Evolutionary conservation across 2,113 vertebrate genomes (phyloP).

Genomic region (Centropristis striata): DNA sequence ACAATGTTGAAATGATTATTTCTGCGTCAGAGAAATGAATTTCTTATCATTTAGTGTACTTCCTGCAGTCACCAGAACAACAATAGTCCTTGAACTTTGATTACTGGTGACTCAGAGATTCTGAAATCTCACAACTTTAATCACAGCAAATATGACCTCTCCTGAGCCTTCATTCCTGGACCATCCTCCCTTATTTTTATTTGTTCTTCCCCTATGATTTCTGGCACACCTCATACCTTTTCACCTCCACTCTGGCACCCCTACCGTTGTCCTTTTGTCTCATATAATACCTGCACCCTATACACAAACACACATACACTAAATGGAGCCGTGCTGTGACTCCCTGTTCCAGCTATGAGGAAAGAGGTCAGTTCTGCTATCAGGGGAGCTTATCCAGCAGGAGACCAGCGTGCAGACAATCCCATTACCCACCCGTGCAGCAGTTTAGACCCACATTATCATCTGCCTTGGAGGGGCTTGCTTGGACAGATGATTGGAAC

Average conservation of each 20-base stretch:
- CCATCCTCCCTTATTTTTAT: conserved; percentile 6
- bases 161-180: background rate
- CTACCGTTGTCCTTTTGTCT: background rate
- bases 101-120: background rate
- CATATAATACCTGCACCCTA: conserved; percentile 4
- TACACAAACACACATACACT: conserved; percentile 20
- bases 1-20: background rate
- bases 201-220: background rate
- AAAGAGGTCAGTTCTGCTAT: conserved; percentile 69
- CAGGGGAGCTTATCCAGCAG: conserved; percentile 64
- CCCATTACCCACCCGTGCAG: conserved; percentile 76
- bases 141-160: conserved; percentile 3
- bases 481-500: conserved; percentile 73
- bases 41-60: background rate
- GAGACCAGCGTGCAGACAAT: conserved; percentile 61
- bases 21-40: background rate
- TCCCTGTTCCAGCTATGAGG: conserved; percentile 13
- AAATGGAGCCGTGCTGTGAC: conserved; percentile 20
- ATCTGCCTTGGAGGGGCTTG: conserved; percentile 64
- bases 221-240: background rate
- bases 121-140: conserved; percentile 4
- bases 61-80: background rate
- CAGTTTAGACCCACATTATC: conserved; percentile 80
- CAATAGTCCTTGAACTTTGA: background rate
- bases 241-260: conserved; percentile 6